phyloP scores from a whole-genome alignment of 2,113 vertebrate genomes.

The Procavia capensis region DNA sequence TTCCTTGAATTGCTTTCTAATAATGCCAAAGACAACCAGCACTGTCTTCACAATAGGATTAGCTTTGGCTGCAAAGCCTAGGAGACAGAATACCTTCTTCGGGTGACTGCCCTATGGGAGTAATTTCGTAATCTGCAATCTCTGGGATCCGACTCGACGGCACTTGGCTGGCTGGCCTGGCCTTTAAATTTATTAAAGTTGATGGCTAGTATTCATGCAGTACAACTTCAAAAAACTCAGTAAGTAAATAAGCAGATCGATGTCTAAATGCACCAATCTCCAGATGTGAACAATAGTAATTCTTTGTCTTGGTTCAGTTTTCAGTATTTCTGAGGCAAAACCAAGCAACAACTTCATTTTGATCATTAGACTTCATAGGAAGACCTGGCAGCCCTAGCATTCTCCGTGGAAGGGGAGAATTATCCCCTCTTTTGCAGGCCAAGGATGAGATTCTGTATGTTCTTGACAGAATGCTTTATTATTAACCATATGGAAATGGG shows the following conservation, averaged over 20 bases:
- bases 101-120: background rate
- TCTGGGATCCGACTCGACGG: too few relatives aligned
- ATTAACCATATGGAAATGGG: background rate
- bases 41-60: background rate
- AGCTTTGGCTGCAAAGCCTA: background rate
- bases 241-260: background rate
- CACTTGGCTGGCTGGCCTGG: too few relatives aligned
- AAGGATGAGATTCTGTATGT: background rate
- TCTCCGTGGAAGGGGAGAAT: background rate
- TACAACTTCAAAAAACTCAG: background rate
- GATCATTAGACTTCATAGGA: background rate
- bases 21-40: conserved; percentile 22
- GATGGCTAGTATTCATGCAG: background rate
- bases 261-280: background rate
- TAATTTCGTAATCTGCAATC: conserved; percentile 18
- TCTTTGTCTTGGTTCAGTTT: conserved; percentile 22
- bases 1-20: background rate
- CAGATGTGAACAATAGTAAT: background rate
- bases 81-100: background rate
- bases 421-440: background rate
- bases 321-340: conserved; percentile 31
- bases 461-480: background rate
- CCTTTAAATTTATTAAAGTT: conserved; percentile 22
- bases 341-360: background rate
- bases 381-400: background rate